Evolutionary conservation across 1,140 invertebrate species (phyloP).

Genomic region (Drosophila leontia): DNA sequence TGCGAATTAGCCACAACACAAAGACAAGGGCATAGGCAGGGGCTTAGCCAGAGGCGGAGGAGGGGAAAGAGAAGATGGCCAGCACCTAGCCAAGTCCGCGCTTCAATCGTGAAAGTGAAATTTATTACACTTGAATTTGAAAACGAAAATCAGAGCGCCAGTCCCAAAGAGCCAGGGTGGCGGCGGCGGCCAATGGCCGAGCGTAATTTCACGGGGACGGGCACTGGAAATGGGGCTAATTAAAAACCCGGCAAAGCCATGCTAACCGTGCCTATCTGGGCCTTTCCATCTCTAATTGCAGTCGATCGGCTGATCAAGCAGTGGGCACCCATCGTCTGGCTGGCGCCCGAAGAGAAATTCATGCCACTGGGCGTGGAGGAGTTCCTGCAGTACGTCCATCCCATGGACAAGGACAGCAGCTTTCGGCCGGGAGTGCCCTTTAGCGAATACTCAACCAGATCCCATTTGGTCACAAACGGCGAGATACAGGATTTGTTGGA

Average conservation of each 20-base stretch:
- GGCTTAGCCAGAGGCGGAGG: background rate
- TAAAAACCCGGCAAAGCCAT: constrained; percentile 40
- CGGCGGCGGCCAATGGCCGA: constrained; percentile 25
- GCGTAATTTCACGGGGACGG: constrained; percentile 44
- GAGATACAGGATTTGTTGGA: constrained; percentile 86
- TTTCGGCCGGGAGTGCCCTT: constrained; percentile 67
- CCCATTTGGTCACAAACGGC: constrained; percentile 86
- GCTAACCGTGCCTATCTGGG: constrained; percentile 35
- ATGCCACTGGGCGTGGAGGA: constrained; percentile 87
- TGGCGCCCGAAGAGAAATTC: constrained; percentile 88
- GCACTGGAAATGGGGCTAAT: constrained; percentile 37
- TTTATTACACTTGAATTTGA: constrained; percentile 73
- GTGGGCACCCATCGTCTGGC: constrained; percentile 89
- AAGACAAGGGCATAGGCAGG: constrained; percentile 2
- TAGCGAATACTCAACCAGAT: constrained; percentile 83
- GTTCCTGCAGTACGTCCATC: constrained; percentile 87
- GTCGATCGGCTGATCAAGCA: constrained; percentile 86
- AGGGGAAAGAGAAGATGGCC: constrained; percentile 10
- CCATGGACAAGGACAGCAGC: constrained; percentile 78
- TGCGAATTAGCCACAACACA: constrained; percentile 60
- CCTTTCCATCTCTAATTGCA: constrained; percentile 59
- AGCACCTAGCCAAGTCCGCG: constrained; percentile 50
- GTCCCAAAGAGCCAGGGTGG: constrained; percentile 1
- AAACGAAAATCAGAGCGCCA: constrained; percentile 75
- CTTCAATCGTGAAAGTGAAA: constrained; percentile 78